Conservation (phyloP, 1,140 invertebrate species). For the Drosophila ironensis region DNA sequence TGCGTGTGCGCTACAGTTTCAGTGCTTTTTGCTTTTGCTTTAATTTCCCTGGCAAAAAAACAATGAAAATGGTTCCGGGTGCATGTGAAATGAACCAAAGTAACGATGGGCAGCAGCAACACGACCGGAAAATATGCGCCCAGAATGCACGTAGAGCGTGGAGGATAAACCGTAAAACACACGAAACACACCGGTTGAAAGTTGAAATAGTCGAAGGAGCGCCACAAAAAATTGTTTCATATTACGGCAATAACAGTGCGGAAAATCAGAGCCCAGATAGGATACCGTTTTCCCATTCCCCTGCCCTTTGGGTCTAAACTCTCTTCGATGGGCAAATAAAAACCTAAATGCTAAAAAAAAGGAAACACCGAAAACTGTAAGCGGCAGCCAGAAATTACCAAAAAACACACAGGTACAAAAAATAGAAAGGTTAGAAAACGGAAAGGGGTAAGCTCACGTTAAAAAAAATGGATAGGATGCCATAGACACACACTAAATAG, state of each 20-base stretch:
- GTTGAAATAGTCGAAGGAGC: conserved; percentile 11
- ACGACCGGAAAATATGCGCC: conserved; percentile 66
- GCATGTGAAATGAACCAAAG: conserved; percentile 74
- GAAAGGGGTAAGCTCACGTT: background rate
- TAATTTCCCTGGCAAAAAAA: conserved; percentile 71
- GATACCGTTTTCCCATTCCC: conserved; percentile 30
- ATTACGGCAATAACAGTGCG: conserved; percentile 71
- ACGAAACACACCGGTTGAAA: conserved; percentile 1
- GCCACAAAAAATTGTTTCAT: conserved; percentile 57
- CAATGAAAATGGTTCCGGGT: conserved; percentile 62
- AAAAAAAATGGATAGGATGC: conserved; percentile 1
- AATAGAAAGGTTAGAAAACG: background rate
- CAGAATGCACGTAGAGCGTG: conserved; percentile 55
- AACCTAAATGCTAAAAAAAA: too few species aligned
- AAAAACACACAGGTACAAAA: conserved; percentile 37
- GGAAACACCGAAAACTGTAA: conserved; percentile 44
- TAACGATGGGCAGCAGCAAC: conserved; percentile 32
- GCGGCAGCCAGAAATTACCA: conserved; percentile 39
- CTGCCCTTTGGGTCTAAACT: conserved; percentile 11
- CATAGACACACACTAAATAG: conserved; percentile 63
- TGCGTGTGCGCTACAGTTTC: conserved; percentile 8
- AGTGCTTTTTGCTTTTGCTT: conserved; percentile 16
- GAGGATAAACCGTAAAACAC: conserved; percentile 15
- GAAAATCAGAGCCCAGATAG: conserved; percentile 64
- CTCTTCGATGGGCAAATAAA: conserved; percentile 18